phyloP scores from a whole-genome alignment of 2,113 vertebrate species.

The Callithrix jacchus region DNA sequence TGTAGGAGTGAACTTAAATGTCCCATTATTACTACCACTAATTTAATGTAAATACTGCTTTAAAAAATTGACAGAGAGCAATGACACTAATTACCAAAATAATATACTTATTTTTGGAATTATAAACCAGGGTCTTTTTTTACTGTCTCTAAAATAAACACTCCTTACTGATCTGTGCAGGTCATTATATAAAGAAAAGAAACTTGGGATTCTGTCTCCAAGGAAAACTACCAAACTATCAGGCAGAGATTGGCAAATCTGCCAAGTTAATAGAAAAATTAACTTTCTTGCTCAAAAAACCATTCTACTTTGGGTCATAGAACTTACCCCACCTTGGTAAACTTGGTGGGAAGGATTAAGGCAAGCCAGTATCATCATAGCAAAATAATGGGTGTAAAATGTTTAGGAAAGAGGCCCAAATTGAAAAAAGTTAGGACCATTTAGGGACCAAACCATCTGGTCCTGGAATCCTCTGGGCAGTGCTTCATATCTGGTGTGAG shows the following conservation, averaged over 20 bases:
- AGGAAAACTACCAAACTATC: neutral
- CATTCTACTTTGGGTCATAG: neutral
- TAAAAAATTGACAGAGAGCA: constrained; percentile 60
- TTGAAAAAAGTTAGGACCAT: constrained; percentile 44
- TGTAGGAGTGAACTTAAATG: constrained; percentile 71
- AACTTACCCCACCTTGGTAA: neutral
- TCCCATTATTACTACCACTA: constrained; percentile 73
- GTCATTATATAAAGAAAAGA: neutral
- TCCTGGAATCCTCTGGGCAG: constrained; percentile 60
- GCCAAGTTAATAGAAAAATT: constrained; percentile 51
- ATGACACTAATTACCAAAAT: constrained; percentile 62
- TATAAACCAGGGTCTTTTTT: constrained; percentile 55
- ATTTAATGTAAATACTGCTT: constrained; percentile 75
- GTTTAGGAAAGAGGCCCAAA: constrained; percentile 38
- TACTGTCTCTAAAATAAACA: constrained; percentile 53
- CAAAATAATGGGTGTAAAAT: constrained; percentile 3
- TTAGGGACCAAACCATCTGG: constrained; percentile 72
- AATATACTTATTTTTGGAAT: constrained; percentile 47
- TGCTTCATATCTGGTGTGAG: constrained; percentile 43
- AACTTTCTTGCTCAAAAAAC: constrained; percentile 49
- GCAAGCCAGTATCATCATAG: neutral
- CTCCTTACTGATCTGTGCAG: neutral
- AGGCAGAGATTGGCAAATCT: neutral
- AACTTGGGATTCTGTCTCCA: neutral
- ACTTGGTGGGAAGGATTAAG: constrained; percentile 9